Percentiles rank a stretch among this genome's conserved stretches.
Evolutionary conservation across 2,797 vertebrate genomes (phyloP).

Genomic region (Chelonia mydas): DNA sequence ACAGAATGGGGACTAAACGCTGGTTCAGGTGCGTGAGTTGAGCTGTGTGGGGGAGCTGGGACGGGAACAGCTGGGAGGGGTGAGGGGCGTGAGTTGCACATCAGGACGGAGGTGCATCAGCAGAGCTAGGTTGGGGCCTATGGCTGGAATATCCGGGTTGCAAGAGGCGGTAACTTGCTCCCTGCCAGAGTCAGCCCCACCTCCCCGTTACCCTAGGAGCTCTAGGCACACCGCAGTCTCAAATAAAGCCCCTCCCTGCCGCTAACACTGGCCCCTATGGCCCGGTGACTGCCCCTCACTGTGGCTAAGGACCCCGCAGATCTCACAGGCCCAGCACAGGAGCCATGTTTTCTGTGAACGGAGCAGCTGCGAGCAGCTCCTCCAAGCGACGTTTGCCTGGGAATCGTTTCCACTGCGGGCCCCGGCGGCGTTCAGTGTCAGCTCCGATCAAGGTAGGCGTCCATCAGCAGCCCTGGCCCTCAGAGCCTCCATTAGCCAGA

Average conservation of each 20-base stretch:
- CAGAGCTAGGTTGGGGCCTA: too few species aligned
- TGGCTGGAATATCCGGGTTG: background rate
- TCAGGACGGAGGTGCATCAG: too few species aligned
- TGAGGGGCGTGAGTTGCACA: too few species aligned
- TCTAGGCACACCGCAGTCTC: background rate
- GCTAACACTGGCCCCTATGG: too few species aligned
- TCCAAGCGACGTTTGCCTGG: background rate
- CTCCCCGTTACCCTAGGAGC: background rate
- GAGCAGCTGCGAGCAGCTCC: background rate
- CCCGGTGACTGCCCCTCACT: too few species aligned
- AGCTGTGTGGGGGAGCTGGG: too few species aligned
- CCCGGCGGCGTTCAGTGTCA: background rate
- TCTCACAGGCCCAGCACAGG: background rate
- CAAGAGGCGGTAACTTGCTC: too few species aligned
- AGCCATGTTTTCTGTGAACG: background rate
- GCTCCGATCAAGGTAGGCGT: background rate
- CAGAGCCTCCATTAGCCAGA: background rate
- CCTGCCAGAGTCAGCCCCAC: too few species aligned
- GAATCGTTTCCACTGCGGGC: background rate
- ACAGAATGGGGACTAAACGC: too few species aligned
- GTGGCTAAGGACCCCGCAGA: too few species aligned
- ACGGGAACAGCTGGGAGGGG: too few species aligned
- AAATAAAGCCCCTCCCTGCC: background rate
- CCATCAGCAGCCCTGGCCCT: background rate
- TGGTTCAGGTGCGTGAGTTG: too few species aligned